Base-by-base conservation (phyloP, 2,888 invertebrate genomes). In the Calliphora vomitoria region DNA sequence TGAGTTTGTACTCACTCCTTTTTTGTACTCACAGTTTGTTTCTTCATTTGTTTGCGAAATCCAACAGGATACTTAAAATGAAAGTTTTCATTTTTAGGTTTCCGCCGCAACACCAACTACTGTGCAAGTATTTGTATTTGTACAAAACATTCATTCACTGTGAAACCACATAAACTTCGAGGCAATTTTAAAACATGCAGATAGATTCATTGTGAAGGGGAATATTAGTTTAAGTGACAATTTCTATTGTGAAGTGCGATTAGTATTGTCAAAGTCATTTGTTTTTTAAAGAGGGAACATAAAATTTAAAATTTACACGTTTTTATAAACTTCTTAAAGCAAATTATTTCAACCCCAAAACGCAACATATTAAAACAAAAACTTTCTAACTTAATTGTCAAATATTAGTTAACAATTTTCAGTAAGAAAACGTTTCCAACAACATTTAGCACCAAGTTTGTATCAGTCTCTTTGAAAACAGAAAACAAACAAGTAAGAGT, bases 61-160 rank as follows among this genome's bases (percentile, higher is more conserved):
- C 18, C 68, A 44, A 55, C 78, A 58, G 78, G 58, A 79, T 55
- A 44, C 31, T 58, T 20, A 60, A 47, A 66, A 64, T 38, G 35
- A 53, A 78, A 66, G 53, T 25, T 66, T 64, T 38, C 18, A 18
- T 64, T 38, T 64, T 15, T 64, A 55, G 55, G 41, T 66, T 55
- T 78, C 15, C 50, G 15, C 20, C 4, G n/a, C 11, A 8, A 20
- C 38, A 38, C n/a, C 20, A 55, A 20, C 10, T 55, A 55, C 55
- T 55, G 4, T 41, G 11, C 11, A 8, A 8, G 15, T 18, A 2
- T 8, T n/a, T 8, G 18, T 18, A 8, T 3, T 18, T 53, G 25
- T 58, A 20, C 55, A 55, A 25, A 1, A 1, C 25, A 25, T 25
- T 25, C 2, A 58, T 20, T 58, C 20, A 10, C 25, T 55, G 38